Conservation (phyloP, 2,888 invertebrate species). For the Nomada lathburiana region DNA sequence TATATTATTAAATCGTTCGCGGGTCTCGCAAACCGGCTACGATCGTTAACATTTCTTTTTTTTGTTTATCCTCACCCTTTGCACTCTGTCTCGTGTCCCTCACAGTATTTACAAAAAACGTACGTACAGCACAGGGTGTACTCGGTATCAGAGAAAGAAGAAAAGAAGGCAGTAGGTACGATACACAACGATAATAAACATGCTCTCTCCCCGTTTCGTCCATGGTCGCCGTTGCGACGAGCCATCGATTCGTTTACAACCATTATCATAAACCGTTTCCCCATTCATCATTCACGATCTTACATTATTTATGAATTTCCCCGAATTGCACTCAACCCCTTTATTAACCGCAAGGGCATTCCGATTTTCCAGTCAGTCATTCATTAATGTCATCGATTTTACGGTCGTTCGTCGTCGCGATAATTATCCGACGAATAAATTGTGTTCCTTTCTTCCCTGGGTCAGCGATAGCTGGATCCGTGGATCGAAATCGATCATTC, state of each 20-base stretch:
- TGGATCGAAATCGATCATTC: conserved; percentile 1
- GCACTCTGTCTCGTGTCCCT: conserved; percentile 76
- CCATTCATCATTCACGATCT: conserved; percentile 3
- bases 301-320: neutral
- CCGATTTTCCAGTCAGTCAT: neutral
- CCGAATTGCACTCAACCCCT: conserved; percentile 23
- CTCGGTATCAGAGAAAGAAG: conserved; percentile 54
- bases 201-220: neutral
- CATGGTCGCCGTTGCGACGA: neutral
- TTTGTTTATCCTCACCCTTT: conserved; percentile 15
- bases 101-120: conserved; percentile 83
- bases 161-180: conserved; percentile 61
- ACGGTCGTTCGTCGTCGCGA: neutral
- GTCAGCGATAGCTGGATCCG: neutral
- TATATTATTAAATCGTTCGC: conserved; percentile 76
- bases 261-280: neutral
- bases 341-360: conserved; percentile 18
- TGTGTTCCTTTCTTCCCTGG: neutral
- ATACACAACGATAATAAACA: conserved; percentile 48
- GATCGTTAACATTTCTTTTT: conserved; percentile 65
- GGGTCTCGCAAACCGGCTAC: conserved; percentile 65
- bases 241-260: neutral
- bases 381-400: conserved; percentile 24
- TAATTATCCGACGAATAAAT: neutral
- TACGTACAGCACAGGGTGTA: conserved; percentile 81